Evolutionary conservation across 2,888 invertebrate species (phyloP), one percentile per base, ranked within the genome.

Genomic region (Ethmia dodecea): DNA sequence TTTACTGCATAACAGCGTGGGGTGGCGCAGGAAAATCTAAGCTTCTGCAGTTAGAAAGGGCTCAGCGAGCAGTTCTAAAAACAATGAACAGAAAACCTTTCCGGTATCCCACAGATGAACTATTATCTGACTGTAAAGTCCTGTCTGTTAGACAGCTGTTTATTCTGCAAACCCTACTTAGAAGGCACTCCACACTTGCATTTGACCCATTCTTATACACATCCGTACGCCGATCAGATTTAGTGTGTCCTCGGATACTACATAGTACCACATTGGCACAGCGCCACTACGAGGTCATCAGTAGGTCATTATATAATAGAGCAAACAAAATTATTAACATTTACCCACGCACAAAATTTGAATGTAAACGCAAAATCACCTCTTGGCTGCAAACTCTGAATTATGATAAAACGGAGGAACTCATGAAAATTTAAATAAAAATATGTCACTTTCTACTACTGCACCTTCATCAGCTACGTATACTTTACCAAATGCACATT

Each of bases 1-100:
- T 18, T 10, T 34, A 34, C 13, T 34, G 34, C 11, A 28, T 34
- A 2, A 28, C 34, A 3, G 16, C 18, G 8, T 34, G 28, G 34
- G 34, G 28, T 16, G 28, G 34, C 12, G 20, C 28, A 6, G 5
- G 1, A 5, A 13, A 28, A 13, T 2, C 3, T 1, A 28, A 5
- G 6, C 11, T 28, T 3, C 11, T 28, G 2, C 13, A 5, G 5
- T 13, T 28, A 9, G 28, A 28, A 28, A 28, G 28, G 4, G 14
- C 28, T 3, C 28, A 28, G n/a, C 9, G 28, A 28, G 14, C 28
- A 6, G 6, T 28, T 6, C 4, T 13, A 13, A 28, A 28, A 11
- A 13, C 13, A 2, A 5, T 13, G 8, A 6, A 8, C 6, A 10
- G 5, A 13, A 12, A 13, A 2, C 28, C 28, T 6, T 3, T 11